These are phyloP conservation scores for Acromyrmex echinatior DNA, from an alignment of 1,140 invertebrate species.

Conservation along the genomic window DNA sequence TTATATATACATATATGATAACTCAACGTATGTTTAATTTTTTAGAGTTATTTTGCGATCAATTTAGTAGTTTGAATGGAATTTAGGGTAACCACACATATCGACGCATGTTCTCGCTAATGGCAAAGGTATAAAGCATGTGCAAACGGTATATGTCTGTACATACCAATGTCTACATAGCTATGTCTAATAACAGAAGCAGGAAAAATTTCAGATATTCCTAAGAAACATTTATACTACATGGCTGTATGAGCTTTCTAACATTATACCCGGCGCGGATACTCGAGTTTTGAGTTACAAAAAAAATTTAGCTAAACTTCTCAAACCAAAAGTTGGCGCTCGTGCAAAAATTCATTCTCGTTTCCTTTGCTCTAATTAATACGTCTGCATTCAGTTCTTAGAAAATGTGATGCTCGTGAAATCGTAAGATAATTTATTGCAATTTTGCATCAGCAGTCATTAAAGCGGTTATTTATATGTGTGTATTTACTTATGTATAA, in stretches of 20 bases:
- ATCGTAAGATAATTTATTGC: not conserved
- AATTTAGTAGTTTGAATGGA: not conserved
- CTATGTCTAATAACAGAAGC: slow-evolving; percentile 1
- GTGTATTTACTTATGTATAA: too few species aligned
- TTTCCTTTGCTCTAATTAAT: slow-evolving; percentile 42
- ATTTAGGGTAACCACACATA: slow-evolving; percentile 37
- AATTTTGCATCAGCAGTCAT: not conserved
- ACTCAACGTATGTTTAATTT: not conserved
- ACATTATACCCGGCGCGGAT: not conserved
- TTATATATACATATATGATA: not conserved
- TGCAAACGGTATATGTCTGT: not conserved
- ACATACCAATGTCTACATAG: not conserved
- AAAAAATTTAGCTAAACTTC: slow-evolving; percentile 6
- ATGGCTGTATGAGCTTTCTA: not conserved
- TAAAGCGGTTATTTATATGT: not conserved
- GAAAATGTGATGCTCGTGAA: not conserved
- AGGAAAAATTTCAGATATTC: slow-evolving; percentile 35
- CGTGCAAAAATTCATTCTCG: slow-evolving; percentile 37
- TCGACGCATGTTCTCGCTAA: slow-evolving; percentile 24
- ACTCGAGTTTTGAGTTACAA: not conserved
- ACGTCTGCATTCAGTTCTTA: not conserved
- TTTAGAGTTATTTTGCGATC: not conserved
- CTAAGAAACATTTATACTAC: not conserved
- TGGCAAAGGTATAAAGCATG: slow-evolving; percentile 26
- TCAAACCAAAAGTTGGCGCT: not conserved